phyloP scores from a whole-genome alignment of 2,113 vertebrate species.

The Scolopax mira region DNA sequence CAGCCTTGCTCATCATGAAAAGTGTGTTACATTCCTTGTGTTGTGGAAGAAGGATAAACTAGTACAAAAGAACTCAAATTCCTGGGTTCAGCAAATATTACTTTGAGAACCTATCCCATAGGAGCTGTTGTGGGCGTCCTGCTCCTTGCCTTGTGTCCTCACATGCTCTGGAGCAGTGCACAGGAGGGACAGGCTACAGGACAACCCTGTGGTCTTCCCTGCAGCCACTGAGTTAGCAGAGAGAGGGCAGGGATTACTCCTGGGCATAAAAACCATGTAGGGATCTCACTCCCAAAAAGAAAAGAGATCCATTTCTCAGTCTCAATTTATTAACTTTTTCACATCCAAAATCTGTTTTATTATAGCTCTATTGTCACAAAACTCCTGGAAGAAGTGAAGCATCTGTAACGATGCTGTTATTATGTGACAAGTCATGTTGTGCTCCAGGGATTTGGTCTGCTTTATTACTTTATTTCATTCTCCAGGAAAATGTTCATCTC shows the following conservation, averaged over 20 bases:
- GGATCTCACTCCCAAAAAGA: not conserved
- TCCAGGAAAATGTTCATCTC: not conserved
- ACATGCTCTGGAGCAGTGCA: not conserved
- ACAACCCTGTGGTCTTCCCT: not conserved
- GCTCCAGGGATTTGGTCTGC: not conserved
- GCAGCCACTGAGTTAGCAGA: not conserved
- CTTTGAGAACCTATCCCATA: not conserved
- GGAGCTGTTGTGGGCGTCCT: not conserved
- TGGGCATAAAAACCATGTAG: not conserved
- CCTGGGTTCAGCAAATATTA: not conserved
- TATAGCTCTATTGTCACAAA: not conserved
- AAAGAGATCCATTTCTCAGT: not conserved
- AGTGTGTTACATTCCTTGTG: not conserved
- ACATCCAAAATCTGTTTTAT: not conserved
- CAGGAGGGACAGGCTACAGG: too few species aligned
- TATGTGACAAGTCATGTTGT: accelerated
- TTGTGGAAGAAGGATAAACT: not conserved
- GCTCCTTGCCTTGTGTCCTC: not conserved
- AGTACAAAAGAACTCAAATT: not conserved
- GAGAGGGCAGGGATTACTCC: not conserved
- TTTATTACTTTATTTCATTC: not conserved
- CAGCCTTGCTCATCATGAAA: not conserved
- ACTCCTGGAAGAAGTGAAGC: not conserved
- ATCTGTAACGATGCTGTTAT: accelerated
- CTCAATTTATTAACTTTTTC: not conserved